phyloP scores from a whole-genome alignment of 2,888 invertebrate species.

The Euproctis similis region DNA sequence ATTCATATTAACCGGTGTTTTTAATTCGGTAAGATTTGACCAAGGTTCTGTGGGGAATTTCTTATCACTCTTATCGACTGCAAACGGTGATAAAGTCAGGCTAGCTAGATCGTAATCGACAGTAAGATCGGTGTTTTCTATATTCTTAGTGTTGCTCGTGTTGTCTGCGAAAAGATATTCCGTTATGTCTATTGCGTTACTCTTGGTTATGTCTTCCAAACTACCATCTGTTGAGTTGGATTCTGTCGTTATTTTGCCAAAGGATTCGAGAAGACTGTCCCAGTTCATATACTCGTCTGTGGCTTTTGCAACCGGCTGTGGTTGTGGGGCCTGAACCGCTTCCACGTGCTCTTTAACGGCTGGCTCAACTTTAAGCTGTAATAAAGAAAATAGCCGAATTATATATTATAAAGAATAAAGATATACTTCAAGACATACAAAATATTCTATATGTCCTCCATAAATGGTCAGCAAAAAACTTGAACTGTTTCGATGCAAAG shows the following conservation, averaged over 20 bases:
- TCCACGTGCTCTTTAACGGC: slow-evolving; percentile 22
- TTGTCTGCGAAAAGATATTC: slow-evolving; percentile 56
- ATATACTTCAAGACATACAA: too few relatives aligned
- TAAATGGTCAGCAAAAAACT: too few relatives aligned
- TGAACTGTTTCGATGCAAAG: too few relatives aligned
- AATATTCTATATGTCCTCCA: too few relatives aligned
- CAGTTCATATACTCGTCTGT: slow-evolving; percentile 52
- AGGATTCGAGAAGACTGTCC: slow-evolving; percentile 65
- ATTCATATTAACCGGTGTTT: slow-evolving; percentile 28
- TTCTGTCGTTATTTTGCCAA: slow-evolving; percentile 62
- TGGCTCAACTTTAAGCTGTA: slow-evolving; percentile 41
- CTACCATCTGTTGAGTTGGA: slow-evolving; percentile 61
- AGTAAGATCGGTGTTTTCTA: slow-evolving; percentile 32
- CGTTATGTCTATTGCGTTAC: slow-evolving; percentile 55
- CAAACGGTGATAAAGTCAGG: slow-evolving; percentile 43
- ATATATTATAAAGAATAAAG: not conserved
- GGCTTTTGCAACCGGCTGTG: slow-evolving; percentile 8
- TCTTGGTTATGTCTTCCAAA: slow-evolving; percentile 49
- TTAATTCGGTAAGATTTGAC: slow-evolving; percentile 42
- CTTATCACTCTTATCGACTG: slow-evolving; percentile 39
- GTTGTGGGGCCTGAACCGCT: slow-evolving; percentile 1
- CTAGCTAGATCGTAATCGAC: slow-evolving; percentile 56
- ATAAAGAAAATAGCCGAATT: slow-evolving; percentile 4
- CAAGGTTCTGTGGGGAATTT: slow-evolving; percentile 34
- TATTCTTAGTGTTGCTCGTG: slow-evolving; percentile 39